Base-by-base conservation (phyloP, 2,113 vertebrate genomes). In the Gallinago jamesoni region DNA sequence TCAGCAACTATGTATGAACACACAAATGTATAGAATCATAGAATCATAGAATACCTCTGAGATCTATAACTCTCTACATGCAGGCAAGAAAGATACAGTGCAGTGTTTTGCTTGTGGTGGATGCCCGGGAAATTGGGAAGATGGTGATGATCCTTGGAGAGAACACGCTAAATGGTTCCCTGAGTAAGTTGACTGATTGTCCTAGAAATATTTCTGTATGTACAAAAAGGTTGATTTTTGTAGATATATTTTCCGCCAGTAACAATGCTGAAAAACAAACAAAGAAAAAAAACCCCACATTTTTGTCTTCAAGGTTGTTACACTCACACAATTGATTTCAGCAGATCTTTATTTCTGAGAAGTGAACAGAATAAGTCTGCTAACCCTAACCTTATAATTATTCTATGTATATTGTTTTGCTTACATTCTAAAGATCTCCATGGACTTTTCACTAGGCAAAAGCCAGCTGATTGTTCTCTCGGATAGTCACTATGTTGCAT, bases 121-220 rank as follows among this genome's bases (percentile, higher is more conserved):
- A 33, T 90, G 79, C 47, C 41, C 93, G 60, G 95, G 74, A 50
- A 88, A 95, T 41, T 91, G 90, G 92, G 72, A 94, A 83, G 91
- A 91, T 43, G 87, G 43, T 25, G 84, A 81, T 52, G 90, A 95
- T 56, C 87, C 95, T 43, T 95, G 93, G 93, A 88, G 72, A 79
- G 92, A 95, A 63, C 95, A 94, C 62, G 89, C 95, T 81, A 96
- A 93, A 39, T 96, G 91, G 91, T 96, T 94, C 63, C 91, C 91
- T 66, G 53, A 82, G 91, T 95, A 77, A 83, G 76, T 94, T 95
- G 24, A 83, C 24, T 25, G 55, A 56, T 13, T 50, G 35, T 45
- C 21, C 31, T 69, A 35, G 8, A 53, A 24, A 69, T 68, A 60
- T 52, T 77, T 77, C 21, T 77, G 6, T 50, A 31, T 31, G 16